Base-by-base conservation (phyloP, 2,888 invertebrate genomes). In the Helleia helle region DNA sequence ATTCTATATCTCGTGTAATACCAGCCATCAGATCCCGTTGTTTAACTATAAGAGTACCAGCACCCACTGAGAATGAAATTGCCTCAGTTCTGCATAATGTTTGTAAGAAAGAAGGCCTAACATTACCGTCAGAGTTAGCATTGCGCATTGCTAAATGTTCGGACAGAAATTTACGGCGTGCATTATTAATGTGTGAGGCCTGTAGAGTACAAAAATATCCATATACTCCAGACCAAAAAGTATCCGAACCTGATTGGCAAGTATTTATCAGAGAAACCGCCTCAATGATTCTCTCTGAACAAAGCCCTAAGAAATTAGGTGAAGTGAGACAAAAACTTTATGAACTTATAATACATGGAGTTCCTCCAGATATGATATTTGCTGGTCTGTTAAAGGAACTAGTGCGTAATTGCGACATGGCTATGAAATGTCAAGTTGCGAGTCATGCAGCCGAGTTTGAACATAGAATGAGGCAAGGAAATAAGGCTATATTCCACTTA, bases 11-110 rank as follows among this genome's bases (percentile, higher is more conserved):
- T 3, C 90, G 95, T 58, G 96, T 99, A 1, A 96, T 98, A 56
- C 97, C 97, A n/a, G 98, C 99, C 3, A 97, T 99, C 52, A 89
- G 93, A 48, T 97, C 97, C 44, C 88, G 99, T 66, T 99, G 99
- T 72, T 87, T 99, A 26, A 93, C 93, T 11, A 89, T 99, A 25
- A 86, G 99, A 54, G 93, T 99, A 0, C 89, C 97, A 5, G 96
- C 99, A 1, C 99, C 99, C 0, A 88, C 90, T 1, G 73, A 88
- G 34, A 84, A 86, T 11, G 93, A 97, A 71, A 95, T 99, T 49
- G 81, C 87, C 7, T 64, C 73, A 36, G 88, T 93, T 22, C 65
- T 91, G 17, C 87, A 92, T 65, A 66, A 60, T 51, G 90, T 94
- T 22, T 91, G 92, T 56, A 93, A 91, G 60, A 93, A 92, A 51